Evolutionary conservation across 2,797 vertebrate genomes (phyloP), one percentile per base, ranked within the genome.

Genomic region (Muscicapa striata): DNA sequence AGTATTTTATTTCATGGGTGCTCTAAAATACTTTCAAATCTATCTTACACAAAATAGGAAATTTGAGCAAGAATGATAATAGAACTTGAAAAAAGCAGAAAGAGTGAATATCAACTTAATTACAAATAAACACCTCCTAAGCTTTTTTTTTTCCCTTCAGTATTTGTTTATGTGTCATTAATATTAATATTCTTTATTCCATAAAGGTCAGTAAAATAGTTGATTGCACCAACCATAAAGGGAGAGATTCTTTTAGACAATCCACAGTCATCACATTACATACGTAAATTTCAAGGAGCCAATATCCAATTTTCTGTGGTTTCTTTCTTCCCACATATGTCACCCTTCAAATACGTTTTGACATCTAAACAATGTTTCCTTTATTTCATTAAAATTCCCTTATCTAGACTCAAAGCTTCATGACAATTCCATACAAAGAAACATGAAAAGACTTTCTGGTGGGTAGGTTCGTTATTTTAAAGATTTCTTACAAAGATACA

Each of bases 331-430:
- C 73, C 72, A 85, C 93, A 69, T 90, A 92, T 84, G 93, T 96
- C 96, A 95, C 81, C 86, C 89, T 95, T 92, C 93, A 96, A 97
- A 98, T 96, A 87, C 62, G 13, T 97, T 97, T 97, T 97, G 97
- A 97, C 96, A 95, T 78, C 91, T 96, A 89, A 97, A 95, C 91
- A 97, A 96, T 95, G 96, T 78, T 90, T 95, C 94, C 52, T 96
- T 97, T 95, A 87, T 96, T 97, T 97, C 94, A 96, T 95, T 97
- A 73, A 68, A 93, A 96, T 93, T 98, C 95, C 94, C 91, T 97
- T 97, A 96, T 96, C 72, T 76, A 68, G 70, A 97, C 92, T 92
- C 59, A 94, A 97, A 97, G 94, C 94, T 93, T 97, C 94, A 79
- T 66, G 94, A 96, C 92, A 96, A 94, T 95, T 96, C 89, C 0